Evolutionary conservation across 2,113 vertebrate species (phyloP).

Genomic region (Pleuronectes platessa): DNA sequence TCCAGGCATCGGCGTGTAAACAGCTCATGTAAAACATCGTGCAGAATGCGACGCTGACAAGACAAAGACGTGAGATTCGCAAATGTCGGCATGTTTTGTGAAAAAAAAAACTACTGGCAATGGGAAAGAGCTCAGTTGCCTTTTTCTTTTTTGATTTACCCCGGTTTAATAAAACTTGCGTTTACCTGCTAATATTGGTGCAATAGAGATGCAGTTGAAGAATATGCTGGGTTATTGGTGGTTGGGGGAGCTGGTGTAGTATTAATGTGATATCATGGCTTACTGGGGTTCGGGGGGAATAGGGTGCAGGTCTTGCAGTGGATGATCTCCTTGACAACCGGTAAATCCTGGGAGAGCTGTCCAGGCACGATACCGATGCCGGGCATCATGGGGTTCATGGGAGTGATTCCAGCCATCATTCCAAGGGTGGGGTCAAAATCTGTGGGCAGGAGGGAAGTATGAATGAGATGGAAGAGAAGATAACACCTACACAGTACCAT

Average conservation of each 20-base stretch:
- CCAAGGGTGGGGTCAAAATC: slow-evolving; percentile 93
- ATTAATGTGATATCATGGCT: slow-evolving; percentile 59
- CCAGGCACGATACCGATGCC: slow-evolving; percentile 91
- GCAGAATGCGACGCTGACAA: too few relatives aligned
- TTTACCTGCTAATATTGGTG: not conserved
- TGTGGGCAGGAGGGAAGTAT: slow-evolving; percentile 56
- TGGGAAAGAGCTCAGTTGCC: too few relatives aligned
- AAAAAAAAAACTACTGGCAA: too few relatives aligned
- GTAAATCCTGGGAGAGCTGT: slow-evolving; percentile 89
- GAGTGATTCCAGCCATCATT: slow-evolving; percentile 94
- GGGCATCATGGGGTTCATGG: slow-evolving; percentile 94
- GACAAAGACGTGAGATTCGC: too few relatives aligned
- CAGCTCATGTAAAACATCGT: too few relatives aligned
- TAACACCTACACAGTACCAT: slow-evolving; percentile 13
- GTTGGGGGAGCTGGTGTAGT: not conserved
- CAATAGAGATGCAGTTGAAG: not conserved
- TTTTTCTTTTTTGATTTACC: too few relatives aligned
- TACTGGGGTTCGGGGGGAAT: slow-evolving; percentile 96
- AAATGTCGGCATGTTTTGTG: too few relatives aligned
- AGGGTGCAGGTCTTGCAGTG: slow-evolving; percentile 98
- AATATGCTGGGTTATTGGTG: not conserved
- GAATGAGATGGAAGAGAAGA: slow-evolving; percentile 11
- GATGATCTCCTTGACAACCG: slow-evolving; percentile 94
- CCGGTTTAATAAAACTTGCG: not conserved
- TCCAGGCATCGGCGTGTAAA: too few relatives aligned